Evolutionary conservation across 2,113 vertebrate species (phyloP).

Genomic region (Apeltes quadracus): DNA sequence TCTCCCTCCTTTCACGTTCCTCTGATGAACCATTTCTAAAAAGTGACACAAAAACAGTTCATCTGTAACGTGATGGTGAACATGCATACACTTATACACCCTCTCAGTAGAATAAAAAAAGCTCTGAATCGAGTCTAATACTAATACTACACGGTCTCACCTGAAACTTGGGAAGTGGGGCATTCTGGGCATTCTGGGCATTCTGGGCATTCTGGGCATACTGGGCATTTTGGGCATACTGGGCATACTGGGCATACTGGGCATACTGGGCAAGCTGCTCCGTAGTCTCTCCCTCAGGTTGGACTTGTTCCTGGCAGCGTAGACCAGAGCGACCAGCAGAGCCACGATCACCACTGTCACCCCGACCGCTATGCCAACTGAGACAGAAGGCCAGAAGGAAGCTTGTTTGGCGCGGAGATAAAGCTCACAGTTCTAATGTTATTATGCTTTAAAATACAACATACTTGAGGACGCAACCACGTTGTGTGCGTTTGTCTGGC

Average conservation of each 20-base stretch:
- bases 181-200: slow-evolving; percentile 9
- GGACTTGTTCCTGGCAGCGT: slow-evolving; percentile 61
- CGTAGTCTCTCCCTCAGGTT: slow-evolving; percentile 49
- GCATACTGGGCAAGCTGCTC: slow-evolving; percentile 48
- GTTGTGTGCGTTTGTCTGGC: slow-evolving; percentile 52
- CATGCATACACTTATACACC: background rate
- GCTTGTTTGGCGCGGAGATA: background rate
- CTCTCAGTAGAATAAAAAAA: background rate
- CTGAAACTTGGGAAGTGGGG: slow-evolving; percentile 51
- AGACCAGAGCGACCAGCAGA: slow-evolving; percentile 69
- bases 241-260: slow-evolving; percentile 48
- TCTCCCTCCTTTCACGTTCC: background rate
- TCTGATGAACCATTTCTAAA: slow-evolving; percentile 39
- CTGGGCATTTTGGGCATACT: background rate
- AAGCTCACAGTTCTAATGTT: background rate
- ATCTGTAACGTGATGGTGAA: background rate
- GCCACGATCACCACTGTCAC: slow-evolving; percentile 64
- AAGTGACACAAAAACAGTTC: slow-evolving; percentile 13
- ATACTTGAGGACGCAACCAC: slow-evolving; percentile 65
- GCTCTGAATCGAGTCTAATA: background rate
- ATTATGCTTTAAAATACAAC: slow-evolving; percentile 1
- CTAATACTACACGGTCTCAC: slow-evolving; percentile 44
- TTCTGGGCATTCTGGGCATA: slow-evolving; percentile 19
- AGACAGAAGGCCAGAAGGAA: background rate
- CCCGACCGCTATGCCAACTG: slow-evolving; percentile 76